Base-by-base conservation (phyloP, 2,797 vertebrate species). In the Gambelia wislizenii region DNA sequence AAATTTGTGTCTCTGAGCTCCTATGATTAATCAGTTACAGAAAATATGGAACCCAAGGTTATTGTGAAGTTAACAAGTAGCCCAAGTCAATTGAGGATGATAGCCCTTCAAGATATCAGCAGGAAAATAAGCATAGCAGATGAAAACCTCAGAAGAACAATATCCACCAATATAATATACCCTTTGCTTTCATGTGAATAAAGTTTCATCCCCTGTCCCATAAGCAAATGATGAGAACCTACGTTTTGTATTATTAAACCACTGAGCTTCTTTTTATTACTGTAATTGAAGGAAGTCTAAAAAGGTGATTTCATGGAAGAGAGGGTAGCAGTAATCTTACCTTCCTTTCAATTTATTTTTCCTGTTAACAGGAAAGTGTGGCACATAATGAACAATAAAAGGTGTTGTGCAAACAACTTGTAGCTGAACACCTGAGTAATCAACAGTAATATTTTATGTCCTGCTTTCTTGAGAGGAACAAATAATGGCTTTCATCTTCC, bases 31-130 rank as follows among this genome's bases (percentile, higher is more conserved):
- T 47, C 67, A 56, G 75, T 77, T 91, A 74, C 3, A 87, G 72
- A 91, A 91, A 77, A 72, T 87, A 83, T 87, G 90, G 88, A 70
- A 33, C 64, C 2, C 83, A 94, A 93, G 75, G 85, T 94, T 85
- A 87, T n/a, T 6, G 47, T 67, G 89, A 77, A 59, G 87, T 92
- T 87, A 64, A 87, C 87, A 85, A 93, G 75, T 67, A 36, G n/a
- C 70, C 77, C 20, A 27, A 14, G 84, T 92, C 86, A 36, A 83
- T 86, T 87, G 33, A 83, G 54, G 78, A 78, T 16, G 54, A 92
- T 89, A 81, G 9, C 69, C 87, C 79, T 94, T 36, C 44, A 0
- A 0, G 64, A 27, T 69, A 59, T 84, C 30, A 59, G 52, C 30
- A 25, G 54, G 27, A 25, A 89, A 90, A 89, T 76, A 2, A 33